These are phyloP conservation scores for Pogonocherus hispidulus DNA, from an alignment of 2,888 invertebrate species.

Conservation along the genomic window DNA sequence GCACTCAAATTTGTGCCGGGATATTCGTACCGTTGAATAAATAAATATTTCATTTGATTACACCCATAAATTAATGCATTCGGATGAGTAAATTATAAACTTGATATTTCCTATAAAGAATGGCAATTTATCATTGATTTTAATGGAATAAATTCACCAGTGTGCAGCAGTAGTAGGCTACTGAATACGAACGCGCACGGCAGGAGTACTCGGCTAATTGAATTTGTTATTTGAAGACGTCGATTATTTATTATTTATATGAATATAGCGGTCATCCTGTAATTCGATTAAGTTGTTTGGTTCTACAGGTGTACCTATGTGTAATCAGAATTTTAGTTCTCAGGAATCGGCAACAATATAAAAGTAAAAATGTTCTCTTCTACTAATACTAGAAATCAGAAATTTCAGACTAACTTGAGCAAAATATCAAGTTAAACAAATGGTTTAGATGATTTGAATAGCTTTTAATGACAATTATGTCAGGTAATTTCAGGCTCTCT, in stretches of 20 bases:
- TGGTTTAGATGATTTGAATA: too few species aligned
- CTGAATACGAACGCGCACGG: conserved; percentile 17
- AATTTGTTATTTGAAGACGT: conserved; percentile 32
- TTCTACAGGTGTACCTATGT: neutral
- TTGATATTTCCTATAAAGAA: conserved; percentile 8
- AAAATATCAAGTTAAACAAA: too few species aligned
- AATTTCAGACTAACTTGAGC: too few species aligned
- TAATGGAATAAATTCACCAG: conserved; percentile 9
- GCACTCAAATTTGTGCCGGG: too few species aligned
- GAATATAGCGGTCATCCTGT: neutral
- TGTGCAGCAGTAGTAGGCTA: conserved; percentile 17
- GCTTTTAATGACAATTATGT: too few species aligned
- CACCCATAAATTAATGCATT: conserved; percentile 5
- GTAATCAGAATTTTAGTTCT: too few species aligned
- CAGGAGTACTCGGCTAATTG: conserved; percentile 29
- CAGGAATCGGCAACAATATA: neutral
- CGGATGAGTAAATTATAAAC: conserved; percentile 11
- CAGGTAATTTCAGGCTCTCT: too few species aligned
- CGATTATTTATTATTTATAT: conserved; percentile 26
- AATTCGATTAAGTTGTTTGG: too few species aligned
- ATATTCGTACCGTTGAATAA: too few species aligned
- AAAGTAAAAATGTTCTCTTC: too few species aligned
- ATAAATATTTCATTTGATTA: neutral
- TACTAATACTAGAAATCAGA: too few species aligned
- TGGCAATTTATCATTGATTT: conserved; percentile 20